Evolutionary conservation across 2,888 invertebrate species (phyloP).

Genomic region (Lydus trimaculatus): DNA sequence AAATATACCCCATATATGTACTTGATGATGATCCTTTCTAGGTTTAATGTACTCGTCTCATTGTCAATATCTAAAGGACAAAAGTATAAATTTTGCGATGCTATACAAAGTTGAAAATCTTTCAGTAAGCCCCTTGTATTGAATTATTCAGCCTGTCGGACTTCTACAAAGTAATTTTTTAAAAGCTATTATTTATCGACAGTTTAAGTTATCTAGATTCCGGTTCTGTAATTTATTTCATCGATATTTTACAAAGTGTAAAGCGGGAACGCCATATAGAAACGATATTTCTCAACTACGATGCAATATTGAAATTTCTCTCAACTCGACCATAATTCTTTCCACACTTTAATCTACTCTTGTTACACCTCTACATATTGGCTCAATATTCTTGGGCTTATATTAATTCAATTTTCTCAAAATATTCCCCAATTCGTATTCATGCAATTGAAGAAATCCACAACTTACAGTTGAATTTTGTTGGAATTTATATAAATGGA

Average conservation of each 20-base stretch:
- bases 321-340: constrained; percentile 54
- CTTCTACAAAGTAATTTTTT: constrained; percentile 49
- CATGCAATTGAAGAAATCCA: constrained; percentile 12
- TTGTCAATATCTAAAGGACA: neutral
- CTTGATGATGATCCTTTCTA: neutral
- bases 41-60: neutral
- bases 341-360: constrained; percentile 21
- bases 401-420: neutral
- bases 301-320: constrained; percentile 56
- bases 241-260: constrained; percentile 56
- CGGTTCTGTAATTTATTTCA: constrained; percentile 53
- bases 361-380: neutral
- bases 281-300: constrained; percentile 53
- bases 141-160: constrained; percentile 48
- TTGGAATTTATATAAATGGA: constrained; percentile 41
- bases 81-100: neutral
- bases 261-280: constrained; percentile 51
- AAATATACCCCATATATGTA: neutral
- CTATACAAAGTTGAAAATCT: neutral
- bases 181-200: constrained; percentile 56
- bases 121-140: constrained; percentile 18
- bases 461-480: constrained; percentile 35
- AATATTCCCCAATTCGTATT: neutral
- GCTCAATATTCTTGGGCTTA: neutral
- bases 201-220: constrained; percentile 53